phyloP scores from a whole-genome alignment of 2,113 vertebrate genomes.

The Strigops habroptila region DNA sequence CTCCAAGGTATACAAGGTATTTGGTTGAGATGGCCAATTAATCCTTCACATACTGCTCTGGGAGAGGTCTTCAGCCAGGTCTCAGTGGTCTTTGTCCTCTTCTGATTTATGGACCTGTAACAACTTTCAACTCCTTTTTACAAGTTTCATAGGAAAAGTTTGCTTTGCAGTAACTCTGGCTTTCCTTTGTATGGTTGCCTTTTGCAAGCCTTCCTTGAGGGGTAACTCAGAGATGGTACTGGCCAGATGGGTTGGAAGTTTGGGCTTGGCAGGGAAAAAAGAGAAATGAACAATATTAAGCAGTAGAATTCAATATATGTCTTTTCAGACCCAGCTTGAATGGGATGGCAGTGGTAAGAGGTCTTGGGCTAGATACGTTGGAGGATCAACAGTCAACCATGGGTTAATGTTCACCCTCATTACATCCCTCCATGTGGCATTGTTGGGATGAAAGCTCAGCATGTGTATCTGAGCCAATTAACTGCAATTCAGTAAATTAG shows the following conservation, averaged over 20 bases:
- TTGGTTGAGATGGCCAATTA: not conserved
- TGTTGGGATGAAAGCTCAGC: constrained; percentile 16
- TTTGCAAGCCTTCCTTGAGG: not conserved
- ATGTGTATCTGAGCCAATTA: not conserved
- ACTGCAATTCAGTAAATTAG: not conserved
- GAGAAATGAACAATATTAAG: not conserved
- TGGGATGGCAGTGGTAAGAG: not conserved
- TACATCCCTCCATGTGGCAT: not conserved
- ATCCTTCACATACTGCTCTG: not conserved
- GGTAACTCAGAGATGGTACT: not conserved
- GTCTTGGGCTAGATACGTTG: not conserved
- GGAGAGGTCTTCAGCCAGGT: not conserved
- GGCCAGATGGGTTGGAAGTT: not conserved
- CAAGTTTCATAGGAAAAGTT: not conserved
- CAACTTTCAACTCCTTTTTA: not conserved
- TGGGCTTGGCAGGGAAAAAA: not conserved
- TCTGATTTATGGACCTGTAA: not conserved
- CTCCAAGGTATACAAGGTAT: not conserved
- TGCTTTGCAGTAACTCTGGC: not conserved
- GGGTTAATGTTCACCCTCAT: constrained; percentile 20
- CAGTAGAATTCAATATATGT: not conserved
- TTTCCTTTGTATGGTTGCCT: not conserved
- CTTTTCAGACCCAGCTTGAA: not conserved
- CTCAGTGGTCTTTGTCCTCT: not conserved
- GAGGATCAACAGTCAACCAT: not conserved